These are phyloP conservation scores for Sebastes goodei DNA, from an alignment of 2,797 vertebrate genomes.

Conservation along the genomic window DNA sequence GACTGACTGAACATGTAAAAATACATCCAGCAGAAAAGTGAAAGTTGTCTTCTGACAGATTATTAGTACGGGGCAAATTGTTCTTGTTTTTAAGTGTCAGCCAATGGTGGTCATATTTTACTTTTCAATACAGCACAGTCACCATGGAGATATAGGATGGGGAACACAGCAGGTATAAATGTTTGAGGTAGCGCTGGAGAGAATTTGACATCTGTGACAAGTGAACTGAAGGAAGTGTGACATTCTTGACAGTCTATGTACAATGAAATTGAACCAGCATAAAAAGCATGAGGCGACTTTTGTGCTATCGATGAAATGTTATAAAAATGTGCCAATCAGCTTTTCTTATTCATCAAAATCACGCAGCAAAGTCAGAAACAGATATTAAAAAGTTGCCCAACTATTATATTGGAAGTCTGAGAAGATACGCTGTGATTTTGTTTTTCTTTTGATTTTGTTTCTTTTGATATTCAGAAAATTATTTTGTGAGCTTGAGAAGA, in stretches of 20 bases:
- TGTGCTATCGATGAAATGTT: slow-evolving; percentile 32
- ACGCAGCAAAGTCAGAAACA: not conserved
- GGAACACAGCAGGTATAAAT: slow-evolving; percentile 36
- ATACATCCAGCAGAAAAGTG: not conserved
- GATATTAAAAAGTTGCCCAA: not conserved
- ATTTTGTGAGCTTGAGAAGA: too few species aligned
- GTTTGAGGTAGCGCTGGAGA: slow-evolving; percentile 41
- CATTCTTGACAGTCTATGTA: slow-evolving; percentile 28
- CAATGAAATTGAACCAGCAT: slow-evolving; percentile 26
- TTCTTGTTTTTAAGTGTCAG: slow-evolving; percentile 5
- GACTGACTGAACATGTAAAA: not conserved
- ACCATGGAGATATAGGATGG: slow-evolving; percentile 9
- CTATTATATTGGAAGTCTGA: not conserved
- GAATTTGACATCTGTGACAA: slow-evolving; percentile 50
- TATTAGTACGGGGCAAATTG: not conserved
- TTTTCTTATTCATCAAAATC: not conserved
- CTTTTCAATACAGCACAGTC: not conserved
- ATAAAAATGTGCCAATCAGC: slow-evolving; percentile 23
- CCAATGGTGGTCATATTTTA: slow-evolving; percentile 5
- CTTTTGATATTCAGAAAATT: not conserved
- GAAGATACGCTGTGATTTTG: not conserved
- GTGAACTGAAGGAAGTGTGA: slow-evolving; percentile 39
- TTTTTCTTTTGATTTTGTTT: not conserved
- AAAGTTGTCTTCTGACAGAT: not conserved
- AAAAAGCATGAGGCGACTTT: slow-evolving; percentile 13